Evolutionary conservation across 2,888 invertebrate species (phyloP).

Genomic region (Cerastis leucographa): DNA sequence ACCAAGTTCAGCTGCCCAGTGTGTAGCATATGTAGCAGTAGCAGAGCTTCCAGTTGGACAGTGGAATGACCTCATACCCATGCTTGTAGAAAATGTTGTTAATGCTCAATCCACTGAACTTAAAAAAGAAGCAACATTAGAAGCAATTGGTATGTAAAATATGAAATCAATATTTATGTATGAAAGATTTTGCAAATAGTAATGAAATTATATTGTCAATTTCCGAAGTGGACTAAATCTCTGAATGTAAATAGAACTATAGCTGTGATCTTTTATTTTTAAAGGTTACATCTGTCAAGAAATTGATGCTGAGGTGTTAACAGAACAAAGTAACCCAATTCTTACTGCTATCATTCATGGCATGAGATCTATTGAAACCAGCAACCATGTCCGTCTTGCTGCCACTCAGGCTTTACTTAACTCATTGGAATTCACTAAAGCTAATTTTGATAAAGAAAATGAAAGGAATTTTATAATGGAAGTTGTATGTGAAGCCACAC

Average conservation of each 20-base stretch:
- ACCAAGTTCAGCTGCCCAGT: slow-evolving; percentile 99
- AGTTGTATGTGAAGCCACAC: slow-evolving; percentile 99
- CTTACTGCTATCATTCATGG: slow-evolving; percentile 99
- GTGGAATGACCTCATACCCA: slow-evolving; percentile 97
- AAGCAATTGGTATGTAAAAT: slow-evolving; percentile 95
- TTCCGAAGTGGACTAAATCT: not conserved
- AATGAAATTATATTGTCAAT: too few relatives aligned
- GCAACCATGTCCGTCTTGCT: slow-evolving; percentile 98
- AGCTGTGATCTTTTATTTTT: not conserved
- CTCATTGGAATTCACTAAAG: slow-evolving; percentile 99
- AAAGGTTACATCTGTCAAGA: slow-evolving; percentile 98
- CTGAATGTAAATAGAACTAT: not conserved
- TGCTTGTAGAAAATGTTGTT: slow-evolving; percentile 97
- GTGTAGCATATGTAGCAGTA: slow-evolving; percentile 99
- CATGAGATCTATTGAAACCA: slow-evolving; percentile 98
- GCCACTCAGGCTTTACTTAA: slow-evolving; percentile 99
- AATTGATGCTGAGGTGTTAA: slow-evolving; percentile 97
- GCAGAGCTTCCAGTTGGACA: slow-evolving; percentile 97
- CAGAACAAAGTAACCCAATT: slow-evolving; percentile 98
- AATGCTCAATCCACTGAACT: slow-evolving; percentile 96
- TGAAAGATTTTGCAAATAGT: not conserved
- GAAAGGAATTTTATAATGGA: slow-evolving; percentile 99
- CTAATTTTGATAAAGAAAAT: slow-evolving; percentile 99
- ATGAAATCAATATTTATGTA: not conserved
- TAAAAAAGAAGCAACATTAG: slow-evolving; percentile 98